These are phyloP conservation scores for Harpegnathos saltator DNA, from an alignment of 1,140 invertebrate genomes.

Conservation along the genomic window DNA sequence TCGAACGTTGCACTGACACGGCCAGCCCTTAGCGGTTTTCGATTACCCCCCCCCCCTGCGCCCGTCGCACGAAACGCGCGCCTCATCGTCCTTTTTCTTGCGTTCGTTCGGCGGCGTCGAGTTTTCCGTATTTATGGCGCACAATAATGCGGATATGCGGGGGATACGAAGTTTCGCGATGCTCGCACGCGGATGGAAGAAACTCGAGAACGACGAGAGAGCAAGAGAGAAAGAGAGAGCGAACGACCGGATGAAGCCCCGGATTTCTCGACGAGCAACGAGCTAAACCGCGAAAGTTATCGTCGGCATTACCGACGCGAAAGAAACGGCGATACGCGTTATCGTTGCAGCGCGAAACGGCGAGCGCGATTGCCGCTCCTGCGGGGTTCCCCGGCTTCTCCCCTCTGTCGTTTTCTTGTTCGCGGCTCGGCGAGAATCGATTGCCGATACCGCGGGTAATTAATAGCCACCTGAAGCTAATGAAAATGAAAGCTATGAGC, in stretches of 20 bases:
- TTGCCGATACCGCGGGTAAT: slow-evolving; percentile 39
- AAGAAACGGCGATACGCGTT: slow-evolving; percentile 54
- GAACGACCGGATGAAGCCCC: slow-evolving; percentile 47
- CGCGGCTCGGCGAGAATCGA: slow-evolving; percentile 29
- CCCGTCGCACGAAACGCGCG: too few species aligned
- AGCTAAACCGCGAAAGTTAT: slow-evolving; percentile 62
- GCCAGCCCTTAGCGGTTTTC: neutral
- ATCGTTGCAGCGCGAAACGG: slow-evolving; percentile 37
- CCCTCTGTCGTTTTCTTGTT: slow-evolving; percentile 40
- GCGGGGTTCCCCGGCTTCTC: slow-evolving; percentile 1
- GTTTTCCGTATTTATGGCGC: slow-evolving; percentile 64
- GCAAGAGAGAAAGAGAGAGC: too few species aligned
- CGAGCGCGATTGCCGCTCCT: slow-evolving; percentile 21
- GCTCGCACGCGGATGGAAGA: slow-evolving; percentile 36
- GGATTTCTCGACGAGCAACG: slow-evolving; percentile 44
- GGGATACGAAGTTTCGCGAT: slow-evolving; percentile 58
- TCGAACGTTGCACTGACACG: neutral
- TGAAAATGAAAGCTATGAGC: slow-evolving; percentile 39
- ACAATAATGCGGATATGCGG: slow-evolving; percentile 61
- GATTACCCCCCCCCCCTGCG: neutral
- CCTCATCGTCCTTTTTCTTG: neutral
- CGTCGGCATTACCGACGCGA: slow-evolving; percentile 54
- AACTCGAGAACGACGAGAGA: slow-evolving; percentile 43
- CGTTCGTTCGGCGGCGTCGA: slow-evolving; percentile 11
- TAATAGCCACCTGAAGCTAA: slow-evolving; percentile 36